Evolutionary conservation across 2,797 vertebrate genomes (phyloP).

Genomic region (Malacoctenus gilli): DNA sequence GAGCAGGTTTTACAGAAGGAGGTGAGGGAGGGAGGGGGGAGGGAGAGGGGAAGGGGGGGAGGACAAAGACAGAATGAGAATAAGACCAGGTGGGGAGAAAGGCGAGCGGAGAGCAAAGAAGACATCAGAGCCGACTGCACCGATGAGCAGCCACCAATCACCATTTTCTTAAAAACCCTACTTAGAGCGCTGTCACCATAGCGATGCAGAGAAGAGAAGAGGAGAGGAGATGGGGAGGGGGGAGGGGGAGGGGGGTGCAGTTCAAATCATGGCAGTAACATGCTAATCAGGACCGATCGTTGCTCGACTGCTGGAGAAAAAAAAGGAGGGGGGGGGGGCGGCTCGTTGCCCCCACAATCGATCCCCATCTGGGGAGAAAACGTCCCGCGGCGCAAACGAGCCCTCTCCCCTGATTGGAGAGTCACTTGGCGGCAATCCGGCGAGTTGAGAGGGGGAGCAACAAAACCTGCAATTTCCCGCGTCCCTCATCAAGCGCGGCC

Average conservation of each 20-base stretch:
- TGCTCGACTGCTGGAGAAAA: conserved; percentile 45
- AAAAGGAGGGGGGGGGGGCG: neutral
- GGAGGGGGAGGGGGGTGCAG: conserved; percentile 8
- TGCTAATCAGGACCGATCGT: conserved; percentile 60
- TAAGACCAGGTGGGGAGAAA: conserved; percentile 4
- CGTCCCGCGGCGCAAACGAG: conserved; percentile 23
- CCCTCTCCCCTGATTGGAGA: conserved; percentile 34
- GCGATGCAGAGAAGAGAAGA: conserved; percentile 52
- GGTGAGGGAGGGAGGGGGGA: too few relatives aligned
- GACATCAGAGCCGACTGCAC: conserved; percentile 44
- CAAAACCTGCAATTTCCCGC: conserved; percentile 9
- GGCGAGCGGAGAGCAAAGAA: conserved; percentile 34
- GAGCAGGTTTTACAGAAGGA: conserved; percentile 13
- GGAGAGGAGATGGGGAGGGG: too few relatives aligned
- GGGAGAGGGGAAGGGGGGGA: conserved; percentile 14
- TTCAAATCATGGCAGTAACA: conserved; percentile 34
- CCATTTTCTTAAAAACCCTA: conserved; percentile 23
- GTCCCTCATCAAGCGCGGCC: conserved; percentile 6
- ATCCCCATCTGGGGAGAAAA: conserved; percentile 30
- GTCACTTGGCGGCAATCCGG: conserved; percentile 21
- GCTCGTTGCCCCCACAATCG: conserved; percentile 49
- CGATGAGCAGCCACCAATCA: conserved; percentile 43
- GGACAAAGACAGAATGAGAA: conserved; percentile 11
- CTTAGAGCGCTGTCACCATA: conserved; percentile 58
- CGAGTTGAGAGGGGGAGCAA: neutral